A percentile compares a stretch with the other conserved stretches of the same genome.
These are phyloP conservation scores for Diadegma fenestrale DNA, from an alignment of 2,888 invertebrate species.

Conservation along the genomic window DNA sequence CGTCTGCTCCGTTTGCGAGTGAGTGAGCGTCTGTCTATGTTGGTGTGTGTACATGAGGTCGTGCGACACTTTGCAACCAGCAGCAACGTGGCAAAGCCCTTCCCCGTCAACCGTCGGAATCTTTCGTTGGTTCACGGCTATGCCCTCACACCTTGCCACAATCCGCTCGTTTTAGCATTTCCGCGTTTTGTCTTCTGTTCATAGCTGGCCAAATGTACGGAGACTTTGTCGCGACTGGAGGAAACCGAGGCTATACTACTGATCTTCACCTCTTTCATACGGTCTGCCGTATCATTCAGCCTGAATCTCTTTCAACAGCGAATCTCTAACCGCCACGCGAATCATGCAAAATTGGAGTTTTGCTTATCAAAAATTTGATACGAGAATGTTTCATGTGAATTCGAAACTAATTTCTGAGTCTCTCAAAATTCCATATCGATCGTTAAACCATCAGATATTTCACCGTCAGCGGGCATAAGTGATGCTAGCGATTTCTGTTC, in stretches of 20 bases:
- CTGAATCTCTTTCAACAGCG: not conserved
- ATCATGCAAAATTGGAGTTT: not conserved
- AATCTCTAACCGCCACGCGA: not conserved
- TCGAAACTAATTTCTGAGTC: not conserved
- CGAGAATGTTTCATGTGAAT: not conserved
- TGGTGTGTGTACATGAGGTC: conserved; percentile 77
- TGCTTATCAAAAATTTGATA: not conserved
- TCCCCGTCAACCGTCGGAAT: conserved; percentile 40
- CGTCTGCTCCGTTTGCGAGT: conserved; percentile 29
- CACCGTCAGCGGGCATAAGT: not conserved
- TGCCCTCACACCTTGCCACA: conserved; percentile 30
- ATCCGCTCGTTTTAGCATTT: conserved; percentile 36
- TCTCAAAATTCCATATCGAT: not conserved
- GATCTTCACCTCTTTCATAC: not conserved
- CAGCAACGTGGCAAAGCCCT: conserved; percentile 39
- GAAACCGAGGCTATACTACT: not conserved
- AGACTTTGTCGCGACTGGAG: conserved; percentile 39
- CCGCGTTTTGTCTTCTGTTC: conserved; percentile 36
- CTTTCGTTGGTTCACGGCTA: conserved; percentile 43
- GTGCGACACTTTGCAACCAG: conserved; percentile 77
- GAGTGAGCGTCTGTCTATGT: not conserved
- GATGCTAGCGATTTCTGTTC: not conserved
- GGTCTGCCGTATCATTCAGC: not conserved
- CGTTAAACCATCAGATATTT: not conserved
- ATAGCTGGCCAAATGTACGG: conserved; percentile 31